phyloP scores from a whole-genome alignment of 1,140 invertebrate species.

The Papilio aristodemus region DNA sequence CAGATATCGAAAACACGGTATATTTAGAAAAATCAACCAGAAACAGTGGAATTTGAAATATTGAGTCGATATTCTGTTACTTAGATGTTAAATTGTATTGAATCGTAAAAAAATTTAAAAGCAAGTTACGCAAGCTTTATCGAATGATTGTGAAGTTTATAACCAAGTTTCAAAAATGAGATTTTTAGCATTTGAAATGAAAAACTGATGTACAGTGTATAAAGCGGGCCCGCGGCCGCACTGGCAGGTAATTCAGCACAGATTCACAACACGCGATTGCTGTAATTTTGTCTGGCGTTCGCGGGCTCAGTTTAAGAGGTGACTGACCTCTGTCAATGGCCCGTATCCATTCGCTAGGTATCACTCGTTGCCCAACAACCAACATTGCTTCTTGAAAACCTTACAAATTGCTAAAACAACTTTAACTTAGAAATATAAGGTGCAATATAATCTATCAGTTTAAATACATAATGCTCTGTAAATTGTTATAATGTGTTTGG shows the following conservation, averaged over 20 bases:
- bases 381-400: slow-evolving; percentile 34
- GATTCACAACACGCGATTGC: slow-evolving; percentile 46
- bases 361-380: slow-evolving; percentile 43
- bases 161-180: too few relatives aligned
- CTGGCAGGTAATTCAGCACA: slow-evolving; percentile 32
- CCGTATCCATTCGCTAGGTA: slow-evolving; percentile 47
- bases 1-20: too few relatives aligned
- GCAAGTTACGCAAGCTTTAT: too few relatives aligned
- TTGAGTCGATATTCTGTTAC: too few relatives aligned
- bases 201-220: not conserved
- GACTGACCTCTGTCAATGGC: slow-evolving; percentile 61
- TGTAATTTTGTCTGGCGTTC: slow-evolving; percentile 43
- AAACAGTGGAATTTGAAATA: too few relatives aligned
- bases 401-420: not conserved
- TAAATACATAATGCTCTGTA: not conserved
- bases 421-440: not conserved
- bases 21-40: too few relatives aligned
- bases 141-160: too few relatives aligned
- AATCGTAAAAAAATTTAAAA: too few relatives aligned
- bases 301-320: slow-evolving; percentile 52
- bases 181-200: not conserved
- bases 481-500: not conserved
- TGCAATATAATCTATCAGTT: not conserved
- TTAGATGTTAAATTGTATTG: too few relatives aligned
- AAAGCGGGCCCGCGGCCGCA: slow-evolving; percentile 8